phyloP scores from a whole-genome alignment of 2,113 vertebrate genomes.

The Clarias batrachus region DNA sequence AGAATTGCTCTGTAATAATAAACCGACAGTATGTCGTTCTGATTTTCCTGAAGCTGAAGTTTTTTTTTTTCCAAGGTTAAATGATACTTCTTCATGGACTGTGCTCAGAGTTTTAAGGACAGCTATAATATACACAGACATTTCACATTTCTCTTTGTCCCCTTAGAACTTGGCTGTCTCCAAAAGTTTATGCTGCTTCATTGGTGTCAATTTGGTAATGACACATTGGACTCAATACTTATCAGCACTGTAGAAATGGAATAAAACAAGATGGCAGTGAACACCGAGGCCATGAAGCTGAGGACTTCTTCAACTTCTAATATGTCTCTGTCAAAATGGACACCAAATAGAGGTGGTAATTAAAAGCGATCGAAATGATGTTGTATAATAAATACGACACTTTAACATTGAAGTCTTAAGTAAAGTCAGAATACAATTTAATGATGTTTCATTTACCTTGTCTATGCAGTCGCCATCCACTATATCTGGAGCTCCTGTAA shows the following conservation, averaged over 20 bases:
- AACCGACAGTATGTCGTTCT: slow-evolving; percentile 16
- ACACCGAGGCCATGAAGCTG: background rate
- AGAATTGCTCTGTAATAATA: background rate
- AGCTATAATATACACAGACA: slow-evolving; percentile 66
- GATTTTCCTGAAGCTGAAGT: background rate
- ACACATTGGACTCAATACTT: slow-evolving; percentile 60
- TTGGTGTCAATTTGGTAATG: slow-evolving; percentile 54
- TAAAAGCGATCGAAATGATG: background rate
- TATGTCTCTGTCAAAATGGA: background rate
- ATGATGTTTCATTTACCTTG: background rate
- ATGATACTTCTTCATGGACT: slow-evolving; percentile 70
- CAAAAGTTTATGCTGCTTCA: slow-evolving; percentile 80
- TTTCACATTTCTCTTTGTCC: slow-evolving; percentile 27
- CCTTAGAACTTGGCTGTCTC: slow-evolving; percentile 65
- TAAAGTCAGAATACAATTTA: background rate
- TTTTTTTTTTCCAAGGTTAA: slow-evolving; percentile 57
- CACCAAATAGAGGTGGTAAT: background rate
- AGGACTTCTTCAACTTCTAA: background rate
- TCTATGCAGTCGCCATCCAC: background rate
- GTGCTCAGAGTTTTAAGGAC: slow-evolving; percentile 74
- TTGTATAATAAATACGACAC: background rate
- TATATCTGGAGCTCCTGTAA: too few species aligned
- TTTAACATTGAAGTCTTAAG: background rate
- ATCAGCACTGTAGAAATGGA: slow-evolving; percentile 47
- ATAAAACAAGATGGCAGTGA: slow-evolving; percentile 52